Conservation (phyloP, 2,113 vertebrate genomes). For the Pyrgilauda ruficollis region DNA sequence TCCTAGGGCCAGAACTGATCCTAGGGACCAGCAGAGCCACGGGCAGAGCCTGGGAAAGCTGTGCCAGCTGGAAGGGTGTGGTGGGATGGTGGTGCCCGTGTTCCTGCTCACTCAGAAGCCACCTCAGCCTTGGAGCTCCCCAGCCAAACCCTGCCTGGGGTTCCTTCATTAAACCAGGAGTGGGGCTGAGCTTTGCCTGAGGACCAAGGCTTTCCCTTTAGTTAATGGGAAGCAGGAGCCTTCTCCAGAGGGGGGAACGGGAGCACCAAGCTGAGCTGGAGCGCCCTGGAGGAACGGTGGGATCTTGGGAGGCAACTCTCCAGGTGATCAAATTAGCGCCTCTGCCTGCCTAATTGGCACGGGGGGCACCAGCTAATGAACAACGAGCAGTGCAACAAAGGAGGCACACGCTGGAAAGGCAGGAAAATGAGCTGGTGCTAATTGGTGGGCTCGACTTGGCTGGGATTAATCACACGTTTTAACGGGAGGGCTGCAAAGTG, state of each 20-base stretch:
- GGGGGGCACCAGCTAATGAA: neutral
- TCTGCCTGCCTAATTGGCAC: slow-evolving; percentile 23
- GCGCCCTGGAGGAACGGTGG: neutral
- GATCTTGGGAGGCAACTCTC: neutral
- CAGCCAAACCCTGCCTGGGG: neutral
- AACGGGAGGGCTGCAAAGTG: neutral
- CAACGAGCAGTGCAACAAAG: neutral
- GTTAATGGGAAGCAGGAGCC: slow-evolving; percentile 13
- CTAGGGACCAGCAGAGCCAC: fast-evolving
- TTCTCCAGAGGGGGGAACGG: neutral
- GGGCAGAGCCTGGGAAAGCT: neutral
- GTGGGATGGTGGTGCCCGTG: fast-evolving
- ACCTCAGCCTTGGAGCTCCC: neutral
- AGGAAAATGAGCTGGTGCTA: neutral
- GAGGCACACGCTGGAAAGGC: neutral
- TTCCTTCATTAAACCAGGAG: neutral
- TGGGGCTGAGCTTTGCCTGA: neutral
- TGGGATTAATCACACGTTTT: neutral
- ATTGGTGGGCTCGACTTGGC: slow-evolving; percentile 1
- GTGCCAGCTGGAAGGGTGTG: fast-evolving
- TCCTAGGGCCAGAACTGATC: fast-evolving
- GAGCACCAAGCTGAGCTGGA: neutral
- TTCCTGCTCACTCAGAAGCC: neutral
- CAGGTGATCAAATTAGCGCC: slow-evolving; percentile 7
- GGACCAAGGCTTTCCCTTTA: neutral